These are phyloP conservation scores for Fulica atra DNA, from an alignment of 2,113 vertebrate genomes.

Conservation along the genomic window DNA sequence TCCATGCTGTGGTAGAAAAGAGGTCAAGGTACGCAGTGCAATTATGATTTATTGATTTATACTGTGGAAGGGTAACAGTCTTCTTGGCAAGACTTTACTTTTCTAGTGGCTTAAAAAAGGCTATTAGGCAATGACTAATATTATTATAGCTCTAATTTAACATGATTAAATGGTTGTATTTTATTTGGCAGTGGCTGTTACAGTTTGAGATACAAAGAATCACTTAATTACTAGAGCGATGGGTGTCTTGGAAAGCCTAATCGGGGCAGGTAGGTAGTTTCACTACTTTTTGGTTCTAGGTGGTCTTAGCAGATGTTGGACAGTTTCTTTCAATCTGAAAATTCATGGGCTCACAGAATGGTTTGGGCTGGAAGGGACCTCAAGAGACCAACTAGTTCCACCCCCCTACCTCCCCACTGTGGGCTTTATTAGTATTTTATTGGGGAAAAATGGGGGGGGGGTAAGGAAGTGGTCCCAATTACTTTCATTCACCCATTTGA, in stretches of 20 bases:
- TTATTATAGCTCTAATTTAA: conserved; percentile 45
- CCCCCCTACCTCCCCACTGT: too few relatives aligned
- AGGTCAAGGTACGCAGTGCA: neutral
- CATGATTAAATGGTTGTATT: conserved; percentile 16
- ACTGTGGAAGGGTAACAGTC: neutral
- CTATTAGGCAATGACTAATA: conserved; percentile 36
- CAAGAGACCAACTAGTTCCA: too few relatives aligned
- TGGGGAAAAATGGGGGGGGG: too few relatives aligned
- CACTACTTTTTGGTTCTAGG: neutral
- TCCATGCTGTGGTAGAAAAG: neutral
- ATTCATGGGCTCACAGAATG: neutral
- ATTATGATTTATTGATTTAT: conserved; percentile 51
- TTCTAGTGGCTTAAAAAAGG: neutral
- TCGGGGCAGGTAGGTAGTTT: neutral
- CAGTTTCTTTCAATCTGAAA: neutral
- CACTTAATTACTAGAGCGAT: neutral
- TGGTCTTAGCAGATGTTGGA: neutral
- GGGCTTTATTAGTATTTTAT: neutral
- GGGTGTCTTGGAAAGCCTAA: neutral
- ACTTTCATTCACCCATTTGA: neutral
- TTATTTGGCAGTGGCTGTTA: conserved; percentile 10
- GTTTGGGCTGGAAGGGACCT: too few relatives aligned
- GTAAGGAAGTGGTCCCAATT: neutral
- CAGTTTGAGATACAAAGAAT: conserved; percentile 7
- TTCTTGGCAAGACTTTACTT: conserved; percentile 36